Evolutionary conservation across 2,888 invertebrate genomes (phyloP).

Genomic region (Plagiodera versicolora): DNA sequence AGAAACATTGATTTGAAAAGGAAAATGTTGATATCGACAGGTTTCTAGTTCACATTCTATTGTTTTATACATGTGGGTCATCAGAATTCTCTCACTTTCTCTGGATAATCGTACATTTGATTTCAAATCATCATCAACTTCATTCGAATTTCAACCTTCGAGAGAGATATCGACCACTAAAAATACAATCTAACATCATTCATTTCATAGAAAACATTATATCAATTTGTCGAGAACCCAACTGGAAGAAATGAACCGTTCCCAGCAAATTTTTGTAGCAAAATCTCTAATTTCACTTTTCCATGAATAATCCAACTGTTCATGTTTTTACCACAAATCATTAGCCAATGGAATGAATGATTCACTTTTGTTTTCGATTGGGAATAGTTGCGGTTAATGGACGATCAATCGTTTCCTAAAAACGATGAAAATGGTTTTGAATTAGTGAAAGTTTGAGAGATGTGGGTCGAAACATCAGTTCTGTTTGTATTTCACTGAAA

Average conservation of each 20-base stretch:
- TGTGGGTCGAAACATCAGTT: slow-evolving; percentile 8
- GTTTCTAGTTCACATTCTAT: too few species aligned
- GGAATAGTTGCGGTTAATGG: neutral
- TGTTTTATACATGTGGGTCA: too few species aligned
- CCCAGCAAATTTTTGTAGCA: neutral
- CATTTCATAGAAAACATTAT: too few species aligned
- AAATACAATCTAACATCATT: too few species aligned
- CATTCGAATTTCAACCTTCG: too few species aligned
- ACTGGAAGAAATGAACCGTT: neutral
- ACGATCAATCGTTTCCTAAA: neutral
- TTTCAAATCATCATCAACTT: too few species aligned
- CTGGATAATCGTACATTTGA: too few species aligned
- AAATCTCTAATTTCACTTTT: neutral
- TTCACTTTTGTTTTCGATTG: slow-evolving; percentile 9
- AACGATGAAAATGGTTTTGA: neutral
- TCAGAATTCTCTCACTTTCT: too few species aligned
- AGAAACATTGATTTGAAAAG: too few species aligned
- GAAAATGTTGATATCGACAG: too few species aligned
- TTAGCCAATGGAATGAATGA: neutral
- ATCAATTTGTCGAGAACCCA: too few species aligned
- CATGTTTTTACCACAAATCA: neutral
- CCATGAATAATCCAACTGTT: neutral
- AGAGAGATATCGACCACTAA: too few species aligned
- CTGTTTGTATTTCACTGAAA: neutral
- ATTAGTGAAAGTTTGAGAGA: slow-evolving; percentile 18